Evolutionary conservation across 2,797 vertebrate genomes (phyloP).

Genomic region (Bovichtus variegatus): DNA sequence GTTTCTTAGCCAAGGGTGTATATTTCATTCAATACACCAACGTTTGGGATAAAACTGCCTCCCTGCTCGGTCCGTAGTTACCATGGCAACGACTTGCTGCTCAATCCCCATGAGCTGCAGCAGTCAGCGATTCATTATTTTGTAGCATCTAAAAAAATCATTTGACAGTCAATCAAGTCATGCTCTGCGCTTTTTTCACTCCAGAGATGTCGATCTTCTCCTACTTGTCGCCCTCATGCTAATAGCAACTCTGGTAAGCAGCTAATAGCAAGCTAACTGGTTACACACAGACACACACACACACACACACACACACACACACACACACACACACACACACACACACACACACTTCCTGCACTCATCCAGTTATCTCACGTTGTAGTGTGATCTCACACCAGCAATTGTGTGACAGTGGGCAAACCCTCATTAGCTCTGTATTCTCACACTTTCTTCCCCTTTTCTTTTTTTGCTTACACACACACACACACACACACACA

Average conservation of each 20-base stretch:
- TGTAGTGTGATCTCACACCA: constrained; percentile 13
- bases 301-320: no score
- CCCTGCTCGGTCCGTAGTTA: constrained; percentile 33
- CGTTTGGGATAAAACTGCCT: constrained; percentile 36
- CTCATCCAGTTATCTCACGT: constrained; percentile 11
- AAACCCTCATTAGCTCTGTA: constrained; percentile 44
- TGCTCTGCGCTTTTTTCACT: not conserved
- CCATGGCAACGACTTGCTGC: constrained; percentile 41
- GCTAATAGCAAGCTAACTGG: constrained; percentile 35
- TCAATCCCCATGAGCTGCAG: constrained; percentile 28
- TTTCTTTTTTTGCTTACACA: not conserved
- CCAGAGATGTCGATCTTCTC: constrained; percentile 7
- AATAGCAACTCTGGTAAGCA: constrained; percentile 9
- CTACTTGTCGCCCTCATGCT: not conserved
- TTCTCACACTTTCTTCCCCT: constrained; percentile 7
- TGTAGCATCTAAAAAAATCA: constrained; percentile 13
- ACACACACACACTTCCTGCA: constrained; percentile 4
- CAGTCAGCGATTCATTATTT: constrained; percentile 42
- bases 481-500: not conserved
- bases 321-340: no score
- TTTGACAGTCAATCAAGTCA: constrained; percentile 27
- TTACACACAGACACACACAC: constrained; percentile 14
- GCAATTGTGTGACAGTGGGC: constrained; percentile 11
- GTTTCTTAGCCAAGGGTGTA: constrained; percentile 12
- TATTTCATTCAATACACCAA: constrained; percentile 25